A percentile compares a stretch with the other conserved stretches of the same genome.
Evolutionary conservation across 2,888 invertebrate genomes (phyloP).

Genomic region (Clunio marinus): DNA sequence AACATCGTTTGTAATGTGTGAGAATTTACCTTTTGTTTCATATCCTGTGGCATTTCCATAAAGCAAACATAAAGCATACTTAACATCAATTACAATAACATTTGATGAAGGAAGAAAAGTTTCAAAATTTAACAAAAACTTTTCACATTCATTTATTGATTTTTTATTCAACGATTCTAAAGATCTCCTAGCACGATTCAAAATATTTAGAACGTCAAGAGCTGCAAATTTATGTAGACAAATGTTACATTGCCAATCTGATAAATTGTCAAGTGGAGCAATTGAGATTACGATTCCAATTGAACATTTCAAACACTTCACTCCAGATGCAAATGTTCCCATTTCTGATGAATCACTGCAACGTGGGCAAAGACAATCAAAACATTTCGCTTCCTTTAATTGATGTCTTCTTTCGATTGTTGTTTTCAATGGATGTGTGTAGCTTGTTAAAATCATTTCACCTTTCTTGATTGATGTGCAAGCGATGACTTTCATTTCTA

Average conservation of each 20-base stretch:
- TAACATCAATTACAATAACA: constrained; percentile 63
- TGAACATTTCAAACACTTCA: constrained; percentile 61
- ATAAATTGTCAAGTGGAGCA: constrained; percentile 58
- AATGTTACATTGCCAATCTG: constrained; percentile 63
- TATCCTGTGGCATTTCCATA: constrained; percentile 62
- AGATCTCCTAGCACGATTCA: constrained; percentile 60
- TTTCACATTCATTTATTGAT: constrained; percentile 57
- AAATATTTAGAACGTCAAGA: constrained; percentile 59
- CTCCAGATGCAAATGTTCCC: constrained; percentile 60
- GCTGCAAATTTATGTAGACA: constrained; percentile 58
- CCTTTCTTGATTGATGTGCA: constrained; percentile 59
- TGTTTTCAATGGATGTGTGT: constrained; percentile 66
- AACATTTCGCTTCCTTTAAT: constrained; percentile 61
- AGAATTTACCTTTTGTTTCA: constrained; percentile 54
- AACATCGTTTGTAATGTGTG: neutral
- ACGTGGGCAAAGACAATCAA: constrained; percentile 63
- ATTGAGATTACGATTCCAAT: constrained; percentile 54
- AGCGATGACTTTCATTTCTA: constrained; percentile 59
- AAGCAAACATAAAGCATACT: constrained; percentile 64
- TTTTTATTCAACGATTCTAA: constrained; percentile 55
- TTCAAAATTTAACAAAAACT: constrained; percentile 60
- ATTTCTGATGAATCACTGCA: constrained; percentile 69
- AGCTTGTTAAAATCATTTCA: constrained; percentile 62
- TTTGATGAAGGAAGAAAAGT: constrained; percentile 63
- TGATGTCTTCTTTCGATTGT: constrained; percentile 63